A percentile compares a stretch with the other conserved stretches of the same genome.
Conservation (phyloP, 30 jellyfish, hydroid and myxozoan genomes). For the Aurelia sp. region DNA sequence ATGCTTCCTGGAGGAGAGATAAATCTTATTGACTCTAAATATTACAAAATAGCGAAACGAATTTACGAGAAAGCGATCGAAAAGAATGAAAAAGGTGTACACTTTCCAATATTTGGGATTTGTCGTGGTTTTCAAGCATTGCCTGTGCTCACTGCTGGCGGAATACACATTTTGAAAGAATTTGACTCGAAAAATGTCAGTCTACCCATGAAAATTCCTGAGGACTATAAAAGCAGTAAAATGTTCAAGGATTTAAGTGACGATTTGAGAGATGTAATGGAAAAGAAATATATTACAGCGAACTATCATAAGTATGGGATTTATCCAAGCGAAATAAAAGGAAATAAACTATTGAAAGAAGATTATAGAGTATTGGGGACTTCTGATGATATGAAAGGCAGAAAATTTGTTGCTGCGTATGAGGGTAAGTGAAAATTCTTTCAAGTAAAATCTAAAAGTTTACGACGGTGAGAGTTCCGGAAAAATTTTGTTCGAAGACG, state of each 20-base stretch:
- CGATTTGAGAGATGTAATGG: constrained; percentile 39
- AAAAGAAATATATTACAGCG: constrained; percentile 48
- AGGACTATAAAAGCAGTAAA: constrained; percentile 45
- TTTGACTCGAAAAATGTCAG: constrained; percentile 50
- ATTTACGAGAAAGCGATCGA: constrained; percentile 55
- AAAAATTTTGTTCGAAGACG: no score
- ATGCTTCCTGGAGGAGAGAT: constrained; percentile 86
- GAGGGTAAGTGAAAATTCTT: constrained; percentile 47
- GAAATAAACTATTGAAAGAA: constrained; percentile 6
- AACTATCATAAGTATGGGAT: constrained; percentile 76
- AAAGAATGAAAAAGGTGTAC: constrained; percentile 38
- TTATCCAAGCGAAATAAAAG: constrained; percentile 38
- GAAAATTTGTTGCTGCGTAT: constrained; percentile 52
- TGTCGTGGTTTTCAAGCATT: constrained; percentile 86
- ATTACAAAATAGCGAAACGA: constrained; percentile 37
- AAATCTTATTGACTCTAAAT: constrained; percentile 64
- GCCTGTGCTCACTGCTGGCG: constrained; percentile 60
- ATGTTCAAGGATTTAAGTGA: constrained; percentile 58
- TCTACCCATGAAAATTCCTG: constrained; percentile 58
- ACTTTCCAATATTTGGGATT: constrained; percentile 72
- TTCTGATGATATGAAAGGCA: constrained; percentile 51
- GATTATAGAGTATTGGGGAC: constrained; percentile 56
- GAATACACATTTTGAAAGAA: constrained; percentile 19
- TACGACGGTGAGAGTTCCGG: no score
- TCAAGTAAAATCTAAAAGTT: neutral